phyloP scores from a whole-genome alignment of 2,113 vertebrate genomes.

The Solea senegalensis region DNA sequence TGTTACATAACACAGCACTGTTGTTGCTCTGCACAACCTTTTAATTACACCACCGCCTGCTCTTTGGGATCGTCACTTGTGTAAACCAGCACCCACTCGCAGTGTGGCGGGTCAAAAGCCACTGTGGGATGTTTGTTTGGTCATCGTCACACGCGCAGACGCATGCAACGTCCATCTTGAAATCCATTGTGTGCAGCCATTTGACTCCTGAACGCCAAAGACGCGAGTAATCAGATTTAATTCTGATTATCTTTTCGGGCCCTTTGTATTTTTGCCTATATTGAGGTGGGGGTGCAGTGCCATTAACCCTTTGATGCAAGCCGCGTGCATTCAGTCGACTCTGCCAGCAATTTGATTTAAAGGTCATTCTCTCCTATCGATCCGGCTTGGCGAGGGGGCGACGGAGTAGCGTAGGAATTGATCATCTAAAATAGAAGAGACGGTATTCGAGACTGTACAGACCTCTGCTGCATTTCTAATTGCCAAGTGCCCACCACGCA shows the following conservation, averaged over 20 bases:
- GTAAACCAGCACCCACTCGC: conserved; percentile 41
- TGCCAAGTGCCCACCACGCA: conserved; percentile 24
- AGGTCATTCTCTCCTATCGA: conserved; percentile 85
- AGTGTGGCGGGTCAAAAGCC: conserved; percentile 39
- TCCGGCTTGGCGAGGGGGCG: conserved; percentile 79
- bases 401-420: conserved; percentile 77
- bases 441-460: conserved; percentile 75
- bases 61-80: conserved; percentile 53
- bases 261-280: conserved; percentile 38
- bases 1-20: conserved; percentile 56
- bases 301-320: conserved; percentile 78
- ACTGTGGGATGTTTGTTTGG: conserved; percentile 30
- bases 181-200: not conserved
- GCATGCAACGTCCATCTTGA: not conserved
- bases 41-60: conserved; percentile 58
- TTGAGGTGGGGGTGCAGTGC: conserved; percentile 22
- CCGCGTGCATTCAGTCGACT: conserved; percentile 74
- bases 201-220: conserved; percentile 14
- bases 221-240: conserved; percentile 48
- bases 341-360: conserved; percentile 85
- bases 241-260: conserved; percentile 50
- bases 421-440: conserved; percentile 82
- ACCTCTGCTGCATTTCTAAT: conserved; percentile 73
- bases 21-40: conserved; percentile 42
- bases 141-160: not conserved